Evolutionary conservation across 2,888 invertebrate genomes (phyloP).

Genomic region (Drosophila anomalipes): DNA sequence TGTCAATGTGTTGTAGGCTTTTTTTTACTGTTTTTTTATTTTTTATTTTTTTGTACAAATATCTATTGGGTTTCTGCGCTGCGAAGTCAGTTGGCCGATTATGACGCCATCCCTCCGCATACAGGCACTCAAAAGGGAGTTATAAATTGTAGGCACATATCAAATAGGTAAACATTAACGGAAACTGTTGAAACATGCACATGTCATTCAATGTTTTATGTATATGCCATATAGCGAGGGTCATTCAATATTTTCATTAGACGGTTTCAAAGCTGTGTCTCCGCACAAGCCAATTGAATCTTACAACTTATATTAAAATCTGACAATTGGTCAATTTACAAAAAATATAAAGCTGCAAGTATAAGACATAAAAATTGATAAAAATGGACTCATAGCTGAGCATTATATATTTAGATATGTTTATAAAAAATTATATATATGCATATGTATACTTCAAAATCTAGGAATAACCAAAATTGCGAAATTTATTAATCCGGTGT

Average conservation of each 20-base stretch:
- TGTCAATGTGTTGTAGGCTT: conserved; percentile 29
- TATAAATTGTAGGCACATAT: conserved; percentile 33
- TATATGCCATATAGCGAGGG: conserved; percentile 10
- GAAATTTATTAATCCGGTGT: neutral
- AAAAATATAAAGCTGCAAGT: neutral
- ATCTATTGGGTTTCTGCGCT: conserved; percentile 9
- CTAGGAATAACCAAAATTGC: neutral
- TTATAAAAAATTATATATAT: neutral
- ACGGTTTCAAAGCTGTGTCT: neutral
- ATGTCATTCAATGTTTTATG: conserved; percentile 30
- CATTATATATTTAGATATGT: neutral
- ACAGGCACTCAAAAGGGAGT: conserved; percentile 22
- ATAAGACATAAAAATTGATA: neutral
- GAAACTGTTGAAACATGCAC: conserved; percentile 47
- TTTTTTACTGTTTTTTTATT: neutral
- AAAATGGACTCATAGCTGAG: neutral
- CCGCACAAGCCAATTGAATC: neutral
- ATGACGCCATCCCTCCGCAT: conserved; percentile 30
- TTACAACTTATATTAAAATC: neutral
- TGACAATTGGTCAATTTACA: neutral
- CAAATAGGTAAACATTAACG: conserved; percentile 47
- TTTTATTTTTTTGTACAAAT: conserved; percentile 1
- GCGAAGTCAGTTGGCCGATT: conserved; percentile 1
- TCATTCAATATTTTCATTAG: neutral
- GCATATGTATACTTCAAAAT: too few species aligned